These are phyloP conservation scores for Pantala flavescens DNA, from an alignment of 1,140 invertebrate species.

Conservation along the genomic window DNA sequence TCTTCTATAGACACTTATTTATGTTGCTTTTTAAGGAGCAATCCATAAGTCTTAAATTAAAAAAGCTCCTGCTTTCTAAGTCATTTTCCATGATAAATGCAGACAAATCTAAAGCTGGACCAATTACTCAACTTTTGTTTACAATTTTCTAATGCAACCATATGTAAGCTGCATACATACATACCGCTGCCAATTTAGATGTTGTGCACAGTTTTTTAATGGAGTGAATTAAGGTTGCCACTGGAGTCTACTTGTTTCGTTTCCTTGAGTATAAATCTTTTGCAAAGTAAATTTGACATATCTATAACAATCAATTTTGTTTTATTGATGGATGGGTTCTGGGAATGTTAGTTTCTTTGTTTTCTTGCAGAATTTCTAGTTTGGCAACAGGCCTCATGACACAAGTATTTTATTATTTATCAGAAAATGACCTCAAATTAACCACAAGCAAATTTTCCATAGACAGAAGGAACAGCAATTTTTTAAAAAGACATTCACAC, in stretches of 20 bases:
- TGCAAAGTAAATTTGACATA: background rate
- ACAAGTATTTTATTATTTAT: constrained; percentile 2
- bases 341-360: background rate
- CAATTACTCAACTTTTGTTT: constrained; percentile 3
- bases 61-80: constrained; percentile 1
- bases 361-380: background rate
- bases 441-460: background rate
- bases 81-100: constrained; percentile 10
- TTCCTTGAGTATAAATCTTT: background rate
- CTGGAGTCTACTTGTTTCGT: background rate
- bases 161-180: background rate
- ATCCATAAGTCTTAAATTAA: constrained; percentile 4
- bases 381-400: constrained; percentile 2
- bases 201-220: constrained; percentile 10
- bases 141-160: constrained; percentile 4
- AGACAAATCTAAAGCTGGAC: constrained; percentile 7
- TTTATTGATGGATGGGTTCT: background rate
- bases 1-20: constrained; percentile 10
- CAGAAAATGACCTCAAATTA: background rate
- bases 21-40: constrained; percentile 1
- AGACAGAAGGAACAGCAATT: constrained; percentile 1
- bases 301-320: background rate
- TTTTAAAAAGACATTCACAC: constrained; percentile 10
- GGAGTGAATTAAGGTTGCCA: background rate
- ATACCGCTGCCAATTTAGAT: background rate